Evolutionary conservation across 2,113 vertebrate genomes (phyloP), one percentile per base, ranked within the genome.

Genomic region (Poeciliopsis turrubarensis): DNA sequence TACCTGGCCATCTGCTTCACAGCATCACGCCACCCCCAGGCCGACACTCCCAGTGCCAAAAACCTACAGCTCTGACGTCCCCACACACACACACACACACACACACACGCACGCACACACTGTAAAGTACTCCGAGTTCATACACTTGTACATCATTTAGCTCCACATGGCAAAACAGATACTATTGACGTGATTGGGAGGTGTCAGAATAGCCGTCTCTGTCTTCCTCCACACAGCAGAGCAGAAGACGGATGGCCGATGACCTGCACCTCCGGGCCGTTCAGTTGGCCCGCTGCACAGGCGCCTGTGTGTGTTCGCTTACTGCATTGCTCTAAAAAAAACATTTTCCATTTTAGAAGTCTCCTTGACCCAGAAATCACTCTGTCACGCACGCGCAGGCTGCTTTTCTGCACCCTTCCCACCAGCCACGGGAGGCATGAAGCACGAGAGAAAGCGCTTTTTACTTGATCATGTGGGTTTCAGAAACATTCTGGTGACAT

Each of bases 331-430:
- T 90, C 86, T 80, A 87, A 80, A 91, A 80, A 91, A 90, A 85
- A 89, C 85, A 73, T 87, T 79, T 85, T 89, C 77, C 81, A 86
- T 92, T 88, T 82, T 77, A 60, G 84, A 75, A 63, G 81, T 94
- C 90, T 93, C 92, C 93, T 94, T 94, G 92, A 94, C 93, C 93
- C 83, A 94, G 87, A 94, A 94, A 91, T 68, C 61, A n/a, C 41
- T 68, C 66, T 82, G 91, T 68, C 61, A 31, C 34, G 2, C 34
- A 11, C 10, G 2, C 34, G 10, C 34, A 37, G 10, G 63, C 29
- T 78, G 60, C 60, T 73, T 68, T 41, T 85, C 77, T 63, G 64
- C 72, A 60, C 60, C 80, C 88, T 89, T 78, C 61, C 88, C 86
- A 83, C 83, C 73, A 54, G 87, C 86, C 57, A 29, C 54, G 63